A percentile compares a stretch with the other conserved stretches of the same genome.
Conservation (phyloP, 2,888 invertebrate genomes). For the Serripes groenlandicus region DNA sequence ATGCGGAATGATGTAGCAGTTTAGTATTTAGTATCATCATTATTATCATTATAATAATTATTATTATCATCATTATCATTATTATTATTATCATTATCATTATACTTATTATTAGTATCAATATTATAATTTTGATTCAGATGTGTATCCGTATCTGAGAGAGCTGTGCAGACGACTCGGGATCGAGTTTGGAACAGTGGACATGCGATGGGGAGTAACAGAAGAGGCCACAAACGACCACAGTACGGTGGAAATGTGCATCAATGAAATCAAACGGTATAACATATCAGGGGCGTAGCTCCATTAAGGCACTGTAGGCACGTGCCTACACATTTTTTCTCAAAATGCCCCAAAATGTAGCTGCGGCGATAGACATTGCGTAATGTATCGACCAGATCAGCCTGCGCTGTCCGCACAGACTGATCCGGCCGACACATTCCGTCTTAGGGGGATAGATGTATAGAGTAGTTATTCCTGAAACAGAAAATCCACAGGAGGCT, state of each 20-base stretch:
- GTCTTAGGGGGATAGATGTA: not conserved
- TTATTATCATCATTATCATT: too few species aligned
- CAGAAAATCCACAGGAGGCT: too few species aligned
- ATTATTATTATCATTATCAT: too few species aligned
- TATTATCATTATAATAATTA: too few species aligned
- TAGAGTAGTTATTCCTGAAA: too few species aligned
- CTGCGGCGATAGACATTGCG: too few species aligned
- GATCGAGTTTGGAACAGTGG: conserved; percentile 72
- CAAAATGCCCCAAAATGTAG: too few species aligned
- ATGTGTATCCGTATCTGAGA: conserved; percentile 62
- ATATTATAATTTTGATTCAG: conserved; percentile 29
- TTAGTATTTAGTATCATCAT: too few species aligned
- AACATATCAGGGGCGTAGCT: too few species aligned
- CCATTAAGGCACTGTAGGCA: not conserved
- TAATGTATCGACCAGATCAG: not conserved
- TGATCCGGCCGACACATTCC: not conserved
- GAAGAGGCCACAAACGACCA: conserved; percentile 78
- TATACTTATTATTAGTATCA: too few species aligned
- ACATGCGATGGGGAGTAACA: conserved; percentile 82
- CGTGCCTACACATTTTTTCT: not conserved
- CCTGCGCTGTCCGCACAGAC: not conserved
- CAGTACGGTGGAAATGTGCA: conserved; percentile 74
- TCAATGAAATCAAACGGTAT: conserved; percentile 75
- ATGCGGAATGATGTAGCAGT: too few species aligned
- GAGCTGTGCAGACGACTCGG: conserved; percentile 57